A percentile compares a stretch with the other conserved stretches of the same genome.
Evolutionary conservation across 1,140 invertebrate species (phyloP).

Genomic region (Diorhabda elongata): DNA sequence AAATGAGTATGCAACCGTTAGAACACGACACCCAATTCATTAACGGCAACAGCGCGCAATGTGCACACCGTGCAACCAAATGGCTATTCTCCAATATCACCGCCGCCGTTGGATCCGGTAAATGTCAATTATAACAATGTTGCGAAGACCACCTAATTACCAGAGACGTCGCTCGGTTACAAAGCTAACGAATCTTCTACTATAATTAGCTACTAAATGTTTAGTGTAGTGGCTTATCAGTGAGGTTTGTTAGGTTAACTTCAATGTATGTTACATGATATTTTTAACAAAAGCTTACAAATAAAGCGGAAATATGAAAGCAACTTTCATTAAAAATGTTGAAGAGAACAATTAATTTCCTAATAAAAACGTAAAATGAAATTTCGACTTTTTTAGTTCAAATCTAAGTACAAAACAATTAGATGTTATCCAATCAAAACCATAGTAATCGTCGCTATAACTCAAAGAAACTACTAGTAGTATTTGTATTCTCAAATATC

Average conservation of each 20-base stretch:
- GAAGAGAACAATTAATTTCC: too few species aligned
- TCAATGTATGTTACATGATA: too few species aligned
- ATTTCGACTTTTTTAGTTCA: too few species aligned
- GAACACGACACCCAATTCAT: conserved; percentile 18
- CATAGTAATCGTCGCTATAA: too few species aligned
- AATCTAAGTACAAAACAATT: too few species aligned
- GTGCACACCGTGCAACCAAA: conserved; percentile 13
- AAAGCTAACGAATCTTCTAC: conserved; percentile 4
- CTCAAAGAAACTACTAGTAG: too few species aligned
- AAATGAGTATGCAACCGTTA: conserved; percentile 6
- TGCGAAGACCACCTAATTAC: conserved; percentile 16
- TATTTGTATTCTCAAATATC: too few species aligned
- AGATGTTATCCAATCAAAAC: too few species aligned
- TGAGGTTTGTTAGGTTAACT: not conserved
- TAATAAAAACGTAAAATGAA: too few species aligned
- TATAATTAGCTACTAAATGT: not conserved
- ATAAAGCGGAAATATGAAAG: too few species aligned
- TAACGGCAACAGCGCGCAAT: conserved; percentile 12
- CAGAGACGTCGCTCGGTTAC: conserved; percentile 13
- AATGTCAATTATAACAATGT: conserved; percentile 18
- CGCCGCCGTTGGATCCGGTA: conserved; percentile 6
- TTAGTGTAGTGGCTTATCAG: not conserved
- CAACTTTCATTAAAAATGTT: too few species aligned
- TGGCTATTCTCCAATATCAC: conserved; percentile 17
- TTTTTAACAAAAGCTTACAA: too few species aligned